phyloP scores from a whole-genome alignment of 2,888 invertebrate species.

The Yponomeuta evonymella region DNA sequence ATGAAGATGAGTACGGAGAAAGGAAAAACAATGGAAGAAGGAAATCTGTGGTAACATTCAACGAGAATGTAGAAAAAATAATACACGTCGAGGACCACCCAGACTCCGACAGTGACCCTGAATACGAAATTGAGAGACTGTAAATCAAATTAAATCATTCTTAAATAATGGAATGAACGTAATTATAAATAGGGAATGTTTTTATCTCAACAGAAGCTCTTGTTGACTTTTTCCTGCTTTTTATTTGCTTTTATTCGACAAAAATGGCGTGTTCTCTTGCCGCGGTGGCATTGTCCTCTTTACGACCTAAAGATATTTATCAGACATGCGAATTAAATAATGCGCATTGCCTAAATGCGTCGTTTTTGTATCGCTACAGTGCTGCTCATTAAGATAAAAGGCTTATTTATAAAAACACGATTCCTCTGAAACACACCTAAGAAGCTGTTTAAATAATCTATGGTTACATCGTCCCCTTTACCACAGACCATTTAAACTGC shows the following conservation, averaged over 20 bases:
- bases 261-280: constrained; percentile 17
- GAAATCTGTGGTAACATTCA: constrained; percentile 74
- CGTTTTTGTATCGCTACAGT: not conserved
- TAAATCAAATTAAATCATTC: constrained; percentile 3
- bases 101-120: constrained; percentile 22
- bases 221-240: not conserved
- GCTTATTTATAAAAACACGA: not conserved
- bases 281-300: constrained; percentile 46
- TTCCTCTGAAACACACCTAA: too few species aligned
- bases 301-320: constrained; percentile 46
- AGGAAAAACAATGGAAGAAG: constrained; percentile 34
- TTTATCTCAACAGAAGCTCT: not conserved
- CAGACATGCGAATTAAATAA: constrained; percentile 33
- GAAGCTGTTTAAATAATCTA: too few species aligned
- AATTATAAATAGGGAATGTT: not conserved
- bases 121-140: constrained; percentile 15
- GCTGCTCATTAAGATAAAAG: not conserved
- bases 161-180: not conserved
- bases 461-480: too few species aligned
- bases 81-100: constrained; percentile 64
- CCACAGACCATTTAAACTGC: too few species aligned
- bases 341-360: constrained; percentile 21
- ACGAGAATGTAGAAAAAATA: constrained; percentile 72
- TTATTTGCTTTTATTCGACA: constrained; percentile 16
- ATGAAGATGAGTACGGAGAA: constrained; percentile 66